Percentiles rank a stretch among this genome's conserved stretches.
Conservation (phyloP, 1,140 invertebrate species). For the Nasonia vitripennis region DNA sequence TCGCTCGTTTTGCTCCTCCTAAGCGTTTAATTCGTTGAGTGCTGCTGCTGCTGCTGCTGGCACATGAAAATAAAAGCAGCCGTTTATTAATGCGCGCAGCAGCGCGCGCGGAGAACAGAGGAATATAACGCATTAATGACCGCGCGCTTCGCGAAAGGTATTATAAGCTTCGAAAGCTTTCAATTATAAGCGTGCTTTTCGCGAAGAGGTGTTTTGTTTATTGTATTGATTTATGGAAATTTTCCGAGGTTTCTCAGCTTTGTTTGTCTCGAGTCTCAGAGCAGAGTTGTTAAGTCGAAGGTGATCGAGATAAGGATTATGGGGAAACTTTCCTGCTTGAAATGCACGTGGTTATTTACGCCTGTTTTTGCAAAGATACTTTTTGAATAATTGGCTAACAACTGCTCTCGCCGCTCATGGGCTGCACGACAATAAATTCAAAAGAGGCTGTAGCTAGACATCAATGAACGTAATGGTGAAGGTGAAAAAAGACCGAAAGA, state of each 20-base stretch:
- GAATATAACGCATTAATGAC: constrained; percentile 13
- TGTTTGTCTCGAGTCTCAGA: background rate
- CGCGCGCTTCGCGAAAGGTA: background rate
- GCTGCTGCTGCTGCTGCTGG: background rate
- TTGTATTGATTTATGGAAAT: constrained; percentile 18
- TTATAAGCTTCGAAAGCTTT: background rate
- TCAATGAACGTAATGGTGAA: constrained; percentile 28
- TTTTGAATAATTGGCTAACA: background rate
- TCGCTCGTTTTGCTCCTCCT: background rate
- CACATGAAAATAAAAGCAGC: constrained; percentile 12
- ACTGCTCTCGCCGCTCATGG: constrained; percentile 10
- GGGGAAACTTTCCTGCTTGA: no score
- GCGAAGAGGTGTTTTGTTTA: background rate
- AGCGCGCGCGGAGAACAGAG: background rate
- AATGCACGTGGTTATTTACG: no score
- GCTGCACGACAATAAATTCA: constrained; percentile 10
- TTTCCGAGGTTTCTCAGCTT: background rate
- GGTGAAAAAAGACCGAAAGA: background rate
- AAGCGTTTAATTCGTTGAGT: constrained; percentile 40
- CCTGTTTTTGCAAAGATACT: no score
- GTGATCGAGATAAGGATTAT: no score
- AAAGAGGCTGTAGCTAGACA: background rate
- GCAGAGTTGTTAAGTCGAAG: no score
- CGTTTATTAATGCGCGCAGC: constrained; percentile 16
- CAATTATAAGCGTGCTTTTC: background rate